Conservation (phyloP, 2,888 invertebrate genomes). For the Norana najaformis region DNA sequence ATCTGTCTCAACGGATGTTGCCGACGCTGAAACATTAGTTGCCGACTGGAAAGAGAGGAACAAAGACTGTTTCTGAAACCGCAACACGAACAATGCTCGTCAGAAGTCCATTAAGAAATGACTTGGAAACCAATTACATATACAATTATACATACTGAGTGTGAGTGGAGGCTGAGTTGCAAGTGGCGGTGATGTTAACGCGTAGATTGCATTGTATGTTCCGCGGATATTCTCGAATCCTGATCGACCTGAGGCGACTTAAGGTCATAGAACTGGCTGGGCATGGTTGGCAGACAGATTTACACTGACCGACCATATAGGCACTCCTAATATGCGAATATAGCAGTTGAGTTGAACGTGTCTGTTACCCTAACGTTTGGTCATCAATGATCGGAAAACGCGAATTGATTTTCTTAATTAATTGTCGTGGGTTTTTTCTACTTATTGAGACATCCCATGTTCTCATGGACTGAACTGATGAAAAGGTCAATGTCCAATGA, state of each 20-base stretch:
- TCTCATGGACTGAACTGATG: no score
- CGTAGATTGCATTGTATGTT: neutral
- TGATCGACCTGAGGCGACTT: neutral
- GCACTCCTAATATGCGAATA: neutral
- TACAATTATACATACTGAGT: conserved; percentile 1
- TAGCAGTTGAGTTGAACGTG: neutral
- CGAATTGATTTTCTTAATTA: neutral
- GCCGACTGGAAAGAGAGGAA: conserved; percentile 6
- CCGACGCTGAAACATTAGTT: neutral
- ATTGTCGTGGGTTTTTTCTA: neutral
- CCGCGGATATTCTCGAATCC: neutral
- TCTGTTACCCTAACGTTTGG: neutral
- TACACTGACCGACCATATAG: neutral
- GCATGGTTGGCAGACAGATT: neutral
- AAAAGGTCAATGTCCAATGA: no score
- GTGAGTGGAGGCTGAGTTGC: neutral
- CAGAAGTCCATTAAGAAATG: neutral
- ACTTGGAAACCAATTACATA: neutral
- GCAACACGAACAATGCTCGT: conserved; percentile 13
- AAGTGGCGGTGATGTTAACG: neutral
- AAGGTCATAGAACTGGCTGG: neutral
- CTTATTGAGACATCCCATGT: neutral
- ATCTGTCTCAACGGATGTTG: neutral
- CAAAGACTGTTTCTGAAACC: neutral
- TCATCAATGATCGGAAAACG: neutral